phyloP scores from a whole-genome alignment of 2,113 vertebrate species.

The Marmota flaviventris region DNA sequence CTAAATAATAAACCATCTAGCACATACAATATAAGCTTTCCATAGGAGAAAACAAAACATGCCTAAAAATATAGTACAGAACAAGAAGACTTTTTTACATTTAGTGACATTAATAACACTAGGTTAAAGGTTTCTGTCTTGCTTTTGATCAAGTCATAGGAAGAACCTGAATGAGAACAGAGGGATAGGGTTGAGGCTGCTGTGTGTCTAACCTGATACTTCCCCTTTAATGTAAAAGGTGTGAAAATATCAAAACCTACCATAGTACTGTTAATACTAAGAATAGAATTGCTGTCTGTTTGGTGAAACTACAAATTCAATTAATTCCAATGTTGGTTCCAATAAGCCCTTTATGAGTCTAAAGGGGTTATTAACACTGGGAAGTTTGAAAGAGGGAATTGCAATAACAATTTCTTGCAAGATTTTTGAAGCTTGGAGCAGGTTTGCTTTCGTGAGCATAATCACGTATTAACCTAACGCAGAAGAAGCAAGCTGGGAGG shows the following conservation, averaged over 20 bases:
- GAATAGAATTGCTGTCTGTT: constrained; percentile 57
- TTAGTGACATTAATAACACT: constrained; percentile 49
- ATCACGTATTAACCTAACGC: constrained; percentile 27
- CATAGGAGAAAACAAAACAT: constrained; percentile 21
- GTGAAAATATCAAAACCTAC: constrained; percentile 63
- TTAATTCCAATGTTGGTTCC: constrained; percentile 72
- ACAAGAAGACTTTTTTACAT: constrained; percentile 44
- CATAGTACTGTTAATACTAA: constrained; percentile 58
- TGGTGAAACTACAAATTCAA: constrained; percentile 72
- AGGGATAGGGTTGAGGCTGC: background rate
- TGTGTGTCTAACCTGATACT: constrained; percentile 28
- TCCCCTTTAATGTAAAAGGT: constrained; percentile 63
- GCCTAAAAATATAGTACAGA: constrained; percentile 7
- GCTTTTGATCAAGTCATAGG: background rate
- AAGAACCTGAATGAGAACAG: background rate
- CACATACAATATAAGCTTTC: constrained; percentile 36
- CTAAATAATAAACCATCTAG: constrained; percentile 39
- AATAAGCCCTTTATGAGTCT: constrained; percentile 70
- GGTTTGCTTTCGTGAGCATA: constrained; percentile 52
- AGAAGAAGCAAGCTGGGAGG: background rate
- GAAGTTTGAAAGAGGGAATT: constrained; percentile 66
- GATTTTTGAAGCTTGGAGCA: constrained; percentile 65
- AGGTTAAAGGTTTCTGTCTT: background rate
- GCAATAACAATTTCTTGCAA: constrained; percentile 69
- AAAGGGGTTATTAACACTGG: constrained; percentile 68